Conservation (phyloP, 2,888 invertebrate genomes). For the Lasioglossum oenotherae region DNA sequence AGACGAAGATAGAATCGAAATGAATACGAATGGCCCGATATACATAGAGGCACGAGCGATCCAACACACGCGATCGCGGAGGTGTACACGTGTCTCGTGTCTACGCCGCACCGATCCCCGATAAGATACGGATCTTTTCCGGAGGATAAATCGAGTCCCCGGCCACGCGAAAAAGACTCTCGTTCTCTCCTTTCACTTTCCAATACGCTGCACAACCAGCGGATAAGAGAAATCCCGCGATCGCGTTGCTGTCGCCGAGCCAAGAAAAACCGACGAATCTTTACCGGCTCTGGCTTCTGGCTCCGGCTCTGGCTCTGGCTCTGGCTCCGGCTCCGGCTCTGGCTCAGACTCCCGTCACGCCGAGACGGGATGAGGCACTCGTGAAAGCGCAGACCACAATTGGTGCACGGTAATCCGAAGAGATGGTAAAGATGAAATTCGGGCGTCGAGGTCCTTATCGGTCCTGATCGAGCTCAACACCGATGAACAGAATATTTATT, state of each 20-base stretch:
- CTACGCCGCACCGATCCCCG: not conserved
- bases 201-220: conserved; percentile 19
- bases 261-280: conserved; percentile 13
- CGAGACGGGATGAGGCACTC: not conserved
- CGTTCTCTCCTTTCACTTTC: conserved; percentile 62
- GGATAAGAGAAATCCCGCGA: conserved; percentile 50
- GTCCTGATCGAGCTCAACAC: too few relatives aligned
- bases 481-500: too few relatives aligned
- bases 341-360: not conserved
- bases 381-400: conserved; percentile 4
- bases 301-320: not conserved
- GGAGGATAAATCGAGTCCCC: conserved; percentile 25
- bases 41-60: not conserved
- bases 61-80: not conserved
- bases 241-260: conserved; percentile 31
- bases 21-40: not conserved
- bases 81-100: not conserved
- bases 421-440: not conserved
- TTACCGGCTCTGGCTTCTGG: not conserved
- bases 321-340: too few relatives aligned
- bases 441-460: too few relatives aligned
- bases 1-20: not conserved
- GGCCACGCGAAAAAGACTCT: conserved; percentile 35
- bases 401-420: not conserved
- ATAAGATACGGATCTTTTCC: conserved; percentile 34